phyloP scores from a whole-genome alignment of 2,888 invertebrate genomes.

The Meghimatium bilineatum region DNA sequence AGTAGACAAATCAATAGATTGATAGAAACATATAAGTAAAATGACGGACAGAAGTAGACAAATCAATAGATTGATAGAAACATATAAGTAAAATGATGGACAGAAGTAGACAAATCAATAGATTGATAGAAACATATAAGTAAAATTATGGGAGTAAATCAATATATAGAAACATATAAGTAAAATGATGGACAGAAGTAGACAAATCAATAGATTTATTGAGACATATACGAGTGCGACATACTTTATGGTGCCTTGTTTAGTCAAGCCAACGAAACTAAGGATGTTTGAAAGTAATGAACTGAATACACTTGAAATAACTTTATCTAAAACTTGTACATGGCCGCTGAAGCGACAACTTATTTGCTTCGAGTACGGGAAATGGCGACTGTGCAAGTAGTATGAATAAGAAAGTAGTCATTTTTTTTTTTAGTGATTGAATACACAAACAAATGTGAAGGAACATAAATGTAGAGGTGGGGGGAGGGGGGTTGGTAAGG shows the following conservation, averaged over 20 bases:
- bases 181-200: no score
- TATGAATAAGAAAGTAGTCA: not conserved
- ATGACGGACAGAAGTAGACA: no score
- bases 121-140: no score
- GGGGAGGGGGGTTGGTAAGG: not conserved
- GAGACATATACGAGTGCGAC: no score
- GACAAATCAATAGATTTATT: no score
- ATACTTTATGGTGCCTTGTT: not conserved
- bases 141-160: no score
- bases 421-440: not conserved
- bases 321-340: constrained; percentile 1
- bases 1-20: no score
- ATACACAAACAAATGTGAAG: not conserved
- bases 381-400: not conserved
- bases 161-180: no score
- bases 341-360: not conserved
- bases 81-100: no score
- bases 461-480: not conserved
- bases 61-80: no score
- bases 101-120: no score
- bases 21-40: no score
- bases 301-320: not conserved
- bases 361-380: not conserved
- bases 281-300: constrained; percentile 6
- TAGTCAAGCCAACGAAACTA: not conserved